Base-by-base conservation (phyloP, 2,888 invertebrate genomes). In the Allolobophora icterica region DNA sequence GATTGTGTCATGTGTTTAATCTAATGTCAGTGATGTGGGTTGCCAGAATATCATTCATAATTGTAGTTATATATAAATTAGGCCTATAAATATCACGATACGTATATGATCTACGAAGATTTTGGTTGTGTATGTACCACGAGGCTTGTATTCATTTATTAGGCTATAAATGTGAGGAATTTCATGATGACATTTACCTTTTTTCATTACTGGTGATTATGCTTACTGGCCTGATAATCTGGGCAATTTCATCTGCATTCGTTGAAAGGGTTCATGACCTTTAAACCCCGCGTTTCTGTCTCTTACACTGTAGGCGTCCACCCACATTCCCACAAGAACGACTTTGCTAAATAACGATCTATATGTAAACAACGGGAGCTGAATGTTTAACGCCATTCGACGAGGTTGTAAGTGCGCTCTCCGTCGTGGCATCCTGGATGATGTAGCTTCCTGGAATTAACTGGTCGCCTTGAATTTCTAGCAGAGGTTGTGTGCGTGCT, bases 221-320 rank as follows among this genome's bases (percentile, higher is more conserved):
- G n/a, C 13, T 71, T n/a, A 71, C 30, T 11, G 71, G 71, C n/a
- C 6, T 0, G 13, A 71, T 71, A 71, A 71, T 71, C 71, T 71
- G 30, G 8, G 71, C n/a, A 71, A 71, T 71, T 71, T 71, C 71
- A 8, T n/a, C 71, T 71, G 8, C 30, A n/a, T 71, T 1, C 11
- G 71, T 71, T 71, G n/a, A 71, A 71, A 71, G 71, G 71, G 71
- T 30, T 71, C 71, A n/a, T 71, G 71, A 71, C n/a, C 71, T 71
- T 71, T 71, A 71, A 71, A 71, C 11, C 8, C n/a, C 71, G n/a
- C 8, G 71, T 71, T 8, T 71, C 71, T 71, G 71, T 11, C 24
- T 52, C 52, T 1, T 71, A 11, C 71, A n/a, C n/a, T 71, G 30
- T n/a, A 71, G 30, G 71, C 71, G 71, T 71, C 71, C 71, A 71